These are phyloP conservation scores for Rattus rattus DNA, from an alignment of 2,113 vertebrate species.

Conservation along the genomic window DNA sequence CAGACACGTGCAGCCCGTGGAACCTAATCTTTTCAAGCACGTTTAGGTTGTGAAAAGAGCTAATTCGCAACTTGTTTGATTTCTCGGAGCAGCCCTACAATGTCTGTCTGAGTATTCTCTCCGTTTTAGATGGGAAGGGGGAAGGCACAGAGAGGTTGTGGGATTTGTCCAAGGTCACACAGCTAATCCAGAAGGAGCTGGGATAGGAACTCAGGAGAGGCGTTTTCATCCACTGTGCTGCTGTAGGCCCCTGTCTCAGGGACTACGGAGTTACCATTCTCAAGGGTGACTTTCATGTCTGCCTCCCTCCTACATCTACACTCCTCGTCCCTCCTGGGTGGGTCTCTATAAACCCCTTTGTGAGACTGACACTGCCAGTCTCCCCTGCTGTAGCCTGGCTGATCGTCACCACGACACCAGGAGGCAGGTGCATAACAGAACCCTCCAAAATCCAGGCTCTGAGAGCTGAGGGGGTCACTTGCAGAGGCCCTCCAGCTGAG, in stretches of 20 bases:
- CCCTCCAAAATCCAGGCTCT: not conserved
- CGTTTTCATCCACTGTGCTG: not conserved
- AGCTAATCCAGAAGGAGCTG: not conserved
- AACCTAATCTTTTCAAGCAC: not conserved
- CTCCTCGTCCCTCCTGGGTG: not conserved
- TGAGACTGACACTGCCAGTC: not conserved
- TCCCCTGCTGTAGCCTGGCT: too few species aligned
- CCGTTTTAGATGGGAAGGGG: not conserved
- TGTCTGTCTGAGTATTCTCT: not conserved
- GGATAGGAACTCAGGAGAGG: not conserved
- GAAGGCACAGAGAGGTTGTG: slow-evolving; percentile 17
- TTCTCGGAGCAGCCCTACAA: not conserved
- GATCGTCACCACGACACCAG: not conserved
- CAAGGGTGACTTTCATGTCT: not conserved
- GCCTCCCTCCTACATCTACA: not conserved
- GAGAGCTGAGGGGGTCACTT: not conserved
- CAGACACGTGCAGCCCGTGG: accelerated
- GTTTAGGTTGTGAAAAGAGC: not conserved
- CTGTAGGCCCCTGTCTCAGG: not conserved
- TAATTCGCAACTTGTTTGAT: not conserved
- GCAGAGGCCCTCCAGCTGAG: not conserved
- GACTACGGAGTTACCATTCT: not conserved
- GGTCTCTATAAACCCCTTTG: not conserved
- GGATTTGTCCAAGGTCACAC: not conserved
- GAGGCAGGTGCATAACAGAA: not conserved